Conservation (phyloP, 2,797 vertebrate species). For the Crossoptilon crossoptilon region DNA sequence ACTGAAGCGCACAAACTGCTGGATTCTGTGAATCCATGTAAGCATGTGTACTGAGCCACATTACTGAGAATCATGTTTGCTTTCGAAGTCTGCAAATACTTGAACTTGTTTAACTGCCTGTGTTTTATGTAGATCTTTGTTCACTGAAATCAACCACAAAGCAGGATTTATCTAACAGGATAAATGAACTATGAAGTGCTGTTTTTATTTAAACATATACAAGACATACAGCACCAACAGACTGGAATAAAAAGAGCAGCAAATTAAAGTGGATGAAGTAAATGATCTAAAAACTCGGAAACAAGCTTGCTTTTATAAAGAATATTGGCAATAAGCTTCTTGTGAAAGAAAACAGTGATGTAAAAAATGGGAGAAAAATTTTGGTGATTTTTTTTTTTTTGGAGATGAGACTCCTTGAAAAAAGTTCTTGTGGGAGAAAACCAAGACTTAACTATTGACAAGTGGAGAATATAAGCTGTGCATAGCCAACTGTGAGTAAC, state of each 20-base stretch:
- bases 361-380: neutral
- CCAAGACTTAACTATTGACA: neutral
- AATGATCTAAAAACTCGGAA: neutral
- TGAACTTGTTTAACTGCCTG: neutral
- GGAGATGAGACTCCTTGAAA: neutral
- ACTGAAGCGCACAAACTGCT: neutral
- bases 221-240: neutral
- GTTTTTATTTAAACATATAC: too few relatives aligned
- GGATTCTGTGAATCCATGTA: neutral
- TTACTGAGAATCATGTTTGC: neutral
- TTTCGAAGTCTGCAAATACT: neutral
- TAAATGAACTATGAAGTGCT: neutral
- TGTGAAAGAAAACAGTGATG: neutral
- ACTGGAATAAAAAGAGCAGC: neutral
- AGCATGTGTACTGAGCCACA: neutral
- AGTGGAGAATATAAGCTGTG: neutral
- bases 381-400: too few relatives aligned
- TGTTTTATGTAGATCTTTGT: neutral
- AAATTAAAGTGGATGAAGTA: neutral
- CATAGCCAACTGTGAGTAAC: neutral
- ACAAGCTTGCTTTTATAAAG: neutral
- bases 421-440: neutral
- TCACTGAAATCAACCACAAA: neutral
- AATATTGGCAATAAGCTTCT: neutral
- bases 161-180: neutral